phyloP scores from a whole-genome alignment of 2,888 invertebrate genomes.

The Dorcus hopei region DNA sequence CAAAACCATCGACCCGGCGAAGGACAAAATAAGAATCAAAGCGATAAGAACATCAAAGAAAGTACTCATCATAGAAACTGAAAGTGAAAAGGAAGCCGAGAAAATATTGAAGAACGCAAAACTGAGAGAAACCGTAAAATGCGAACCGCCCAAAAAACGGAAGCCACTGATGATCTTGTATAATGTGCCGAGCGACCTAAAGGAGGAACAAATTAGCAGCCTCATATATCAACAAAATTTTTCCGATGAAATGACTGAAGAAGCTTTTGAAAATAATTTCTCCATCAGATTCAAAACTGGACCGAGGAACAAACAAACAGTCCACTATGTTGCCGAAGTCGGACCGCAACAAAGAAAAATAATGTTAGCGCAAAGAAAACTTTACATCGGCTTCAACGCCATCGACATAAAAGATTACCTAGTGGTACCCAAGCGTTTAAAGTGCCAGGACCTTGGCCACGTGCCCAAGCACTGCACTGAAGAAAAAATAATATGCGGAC shows the following conservation, averaged over 20 bases:
- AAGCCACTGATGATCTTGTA: conserved; percentile 6
- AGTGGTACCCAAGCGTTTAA: conserved; percentile 3
- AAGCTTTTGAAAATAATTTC: conserved; percentile 1
- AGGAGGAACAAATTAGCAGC: background rate
- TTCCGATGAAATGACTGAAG: background rate
- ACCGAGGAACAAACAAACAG: conserved; percentile 4
- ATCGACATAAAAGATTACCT: conserved; percentile 4
- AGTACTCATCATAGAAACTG: background rate
- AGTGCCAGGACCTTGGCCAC: conserved; percentile 9
- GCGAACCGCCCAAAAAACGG: background rate
- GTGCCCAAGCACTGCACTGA: background rate
- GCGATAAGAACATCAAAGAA: background rate
- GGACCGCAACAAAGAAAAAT: background rate
- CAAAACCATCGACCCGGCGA: background rate
- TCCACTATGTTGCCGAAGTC: conserved; percentile 7
- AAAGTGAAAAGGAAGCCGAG: background rate
- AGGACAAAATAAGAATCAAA: conserved; percentile 3
- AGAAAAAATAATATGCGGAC: background rate
- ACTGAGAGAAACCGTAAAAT: background rate
- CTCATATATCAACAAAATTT: conserved; percentile 12
- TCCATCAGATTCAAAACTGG: conserved; percentile 12
- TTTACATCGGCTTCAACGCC: conserved; percentile 1
- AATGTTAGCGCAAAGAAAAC: background rate
- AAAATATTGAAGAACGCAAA: background rate
- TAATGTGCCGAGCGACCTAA: background rate